Conservation (phyloP, 2,797 vertebrate genomes). For the Toxotes lorentzi region DNA sequence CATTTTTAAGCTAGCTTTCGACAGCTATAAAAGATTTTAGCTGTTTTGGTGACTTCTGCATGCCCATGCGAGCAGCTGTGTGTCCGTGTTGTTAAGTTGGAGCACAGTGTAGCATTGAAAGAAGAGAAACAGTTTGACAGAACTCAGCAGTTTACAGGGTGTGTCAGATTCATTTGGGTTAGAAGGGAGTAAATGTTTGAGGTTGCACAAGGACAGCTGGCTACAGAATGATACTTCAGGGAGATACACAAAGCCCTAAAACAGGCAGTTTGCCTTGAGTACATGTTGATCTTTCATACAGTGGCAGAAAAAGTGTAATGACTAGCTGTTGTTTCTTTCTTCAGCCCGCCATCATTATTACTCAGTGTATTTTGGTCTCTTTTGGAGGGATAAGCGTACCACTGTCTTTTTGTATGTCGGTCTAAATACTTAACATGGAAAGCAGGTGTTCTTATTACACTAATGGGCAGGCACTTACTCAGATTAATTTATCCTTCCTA, state of each 20-base stretch:
- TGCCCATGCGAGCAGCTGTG: not conserved
- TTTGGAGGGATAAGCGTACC: constrained; percentile 30
- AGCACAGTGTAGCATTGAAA: constrained; percentile 3
- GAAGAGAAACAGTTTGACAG: constrained; percentile 43
- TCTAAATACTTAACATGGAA: constrained; percentile 21
- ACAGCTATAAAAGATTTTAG: constrained; percentile 3
- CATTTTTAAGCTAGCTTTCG: not conserved
- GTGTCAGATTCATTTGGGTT: constrained; percentile 61
- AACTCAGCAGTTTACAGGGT: constrained; percentile 56
- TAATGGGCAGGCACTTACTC: not conserved
- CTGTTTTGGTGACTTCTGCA: constrained; percentile 7
- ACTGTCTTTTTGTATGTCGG: constrained; percentile 16
- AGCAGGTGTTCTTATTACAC: constrained; percentile 22
- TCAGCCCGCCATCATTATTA: constrained; percentile 30
- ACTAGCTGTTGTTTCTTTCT: constrained; percentile 58
- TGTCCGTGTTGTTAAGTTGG: constrained; percentile 11
- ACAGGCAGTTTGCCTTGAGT: constrained; percentile 53
- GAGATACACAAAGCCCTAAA: constrained; percentile 50
- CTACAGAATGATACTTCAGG: constrained; percentile 52
- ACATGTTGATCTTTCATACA: constrained; percentile 56
- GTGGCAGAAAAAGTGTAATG: constrained; percentile 57
- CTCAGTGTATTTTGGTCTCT: constrained; percentile 48
- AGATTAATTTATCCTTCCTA: not conserved
- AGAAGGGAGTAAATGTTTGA: constrained; percentile 61
- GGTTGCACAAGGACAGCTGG: constrained; percentile 60